phyloP scores from a whole-genome alignment of 2,797 vertebrate species.

The Chloroceryle inda region DNA sequence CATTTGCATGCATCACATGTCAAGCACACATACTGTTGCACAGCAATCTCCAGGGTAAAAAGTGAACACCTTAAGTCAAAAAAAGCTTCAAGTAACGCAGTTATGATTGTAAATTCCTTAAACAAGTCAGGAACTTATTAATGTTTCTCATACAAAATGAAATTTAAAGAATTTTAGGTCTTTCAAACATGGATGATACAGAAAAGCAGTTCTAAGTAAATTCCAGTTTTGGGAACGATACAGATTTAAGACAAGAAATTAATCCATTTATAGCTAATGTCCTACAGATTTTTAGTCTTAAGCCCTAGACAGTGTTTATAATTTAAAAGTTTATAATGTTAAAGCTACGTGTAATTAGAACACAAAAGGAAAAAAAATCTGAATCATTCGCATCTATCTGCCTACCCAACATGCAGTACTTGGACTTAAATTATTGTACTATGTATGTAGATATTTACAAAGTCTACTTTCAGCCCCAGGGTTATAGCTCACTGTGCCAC shows the following conservation, averaged over 20 bases:
- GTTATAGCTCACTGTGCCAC: neutral
- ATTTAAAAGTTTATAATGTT: neutral
- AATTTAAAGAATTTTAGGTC: neutral
- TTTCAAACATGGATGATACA: neutral
- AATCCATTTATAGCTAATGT: neutral
- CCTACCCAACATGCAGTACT: neutral
- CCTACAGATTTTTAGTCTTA: neutral
- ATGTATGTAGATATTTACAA: neutral
- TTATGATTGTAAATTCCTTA: constrained; percentile 14
- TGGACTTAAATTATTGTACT: neutral
- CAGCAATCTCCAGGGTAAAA: constrained; percentile 82
- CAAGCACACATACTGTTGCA: constrained; percentile 83
- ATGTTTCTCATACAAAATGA: neutral
- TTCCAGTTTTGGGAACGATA: neutral
- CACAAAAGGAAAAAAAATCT: neutral
- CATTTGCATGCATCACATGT: constrained; percentile 90
- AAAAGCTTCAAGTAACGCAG: constrained; percentile 32
- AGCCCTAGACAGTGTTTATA: neutral
- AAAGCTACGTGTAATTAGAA: neutral
- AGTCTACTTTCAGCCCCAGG: neutral
- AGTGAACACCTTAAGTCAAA: constrained; percentile 77
- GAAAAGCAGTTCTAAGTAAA: neutral
- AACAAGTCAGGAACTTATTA: neutral
- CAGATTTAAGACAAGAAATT: neutral
- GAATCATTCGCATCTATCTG: neutral